Percentiles rank a stretch among this genome's conserved stretches.
These are phyloP conservation scores for Augochlora pura DNA, from an alignment of 1,140 invertebrate genomes.

Conservation along the genomic window DNA sequence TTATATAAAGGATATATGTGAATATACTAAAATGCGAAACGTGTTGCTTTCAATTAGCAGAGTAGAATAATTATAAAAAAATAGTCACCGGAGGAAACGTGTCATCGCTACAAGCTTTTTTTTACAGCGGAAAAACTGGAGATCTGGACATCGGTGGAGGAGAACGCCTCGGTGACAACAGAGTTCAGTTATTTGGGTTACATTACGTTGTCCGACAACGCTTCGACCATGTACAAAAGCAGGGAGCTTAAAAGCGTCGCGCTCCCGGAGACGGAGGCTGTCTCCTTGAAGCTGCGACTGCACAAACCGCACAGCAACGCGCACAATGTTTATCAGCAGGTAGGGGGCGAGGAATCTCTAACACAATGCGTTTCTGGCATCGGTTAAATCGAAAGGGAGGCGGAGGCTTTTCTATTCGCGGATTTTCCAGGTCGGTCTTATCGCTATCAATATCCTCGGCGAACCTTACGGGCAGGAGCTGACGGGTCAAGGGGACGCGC, in stretches of 20 bases:
- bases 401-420: not conserved
- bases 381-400: not conserved
- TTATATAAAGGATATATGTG: too few species aligned
- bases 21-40: too few species aligned
- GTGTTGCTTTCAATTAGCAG: too few species aligned
- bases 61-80: too few species aligned
- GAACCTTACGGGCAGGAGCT: constrained; percentile 77
- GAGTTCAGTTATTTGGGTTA: constrained; percentile 89
- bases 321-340: constrained; percentile 91
- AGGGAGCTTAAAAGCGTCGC: constrained; percentile 92
- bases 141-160: constrained; percentile 80
- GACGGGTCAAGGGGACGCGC: constrained; percentile 72
- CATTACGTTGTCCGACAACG: constrained; percentile 90
- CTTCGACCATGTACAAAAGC: constrained; percentile 89
- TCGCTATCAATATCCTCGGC: constrained; percentile 89
- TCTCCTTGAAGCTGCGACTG: constrained; percentile 91
- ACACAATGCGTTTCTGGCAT: constrained; percentile 51
- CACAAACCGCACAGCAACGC: constrained; percentile 90
- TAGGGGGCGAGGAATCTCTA: too few species aligned
- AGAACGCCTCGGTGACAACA: constrained; percentile 71
- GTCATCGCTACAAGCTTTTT: not conserved
- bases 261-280: constrained; percentile 88
- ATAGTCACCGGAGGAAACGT: not conserved
- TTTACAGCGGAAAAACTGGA: constrained; percentile 83
- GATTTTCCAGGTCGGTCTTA: constrained; percentile 83